These are phyloP conservation scores for Engraulis encrasicolus DNA, from an alignment of 2,113 vertebrate species.

Conservation along the genomic window DNA sequence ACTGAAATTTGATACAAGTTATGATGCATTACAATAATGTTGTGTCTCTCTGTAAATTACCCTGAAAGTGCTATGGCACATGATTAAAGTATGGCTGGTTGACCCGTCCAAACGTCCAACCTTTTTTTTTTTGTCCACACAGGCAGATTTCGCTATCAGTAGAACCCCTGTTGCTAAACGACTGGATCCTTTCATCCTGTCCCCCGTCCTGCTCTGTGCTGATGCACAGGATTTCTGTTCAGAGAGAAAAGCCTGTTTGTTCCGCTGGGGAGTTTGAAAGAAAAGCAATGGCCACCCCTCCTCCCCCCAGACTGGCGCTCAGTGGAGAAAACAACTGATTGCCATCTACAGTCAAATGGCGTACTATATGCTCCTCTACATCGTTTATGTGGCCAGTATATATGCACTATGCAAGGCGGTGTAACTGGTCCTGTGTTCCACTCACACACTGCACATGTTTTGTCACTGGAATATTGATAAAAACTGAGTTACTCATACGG, in stretches of 20 bases:
- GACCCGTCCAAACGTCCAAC: background rate
- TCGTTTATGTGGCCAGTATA: background rate
- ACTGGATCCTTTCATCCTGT: slow-evolving; percentile 54
- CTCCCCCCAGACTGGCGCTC: slow-evolving; percentile 49
- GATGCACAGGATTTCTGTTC: slow-evolving; percentile 77
- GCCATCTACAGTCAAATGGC: slow-evolving; percentile 59
- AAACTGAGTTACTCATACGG: background rate
- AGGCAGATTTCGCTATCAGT: slow-evolving; percentile 45
- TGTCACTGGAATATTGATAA: background rate
- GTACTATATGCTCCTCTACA: background rate
- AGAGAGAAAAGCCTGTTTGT: slow-evolving; percentile 78
- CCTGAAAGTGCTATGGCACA: background rate
- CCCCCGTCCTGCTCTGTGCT: slow-evolving; percentile 69
- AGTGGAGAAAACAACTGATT: slow-evolving; percentile 70
- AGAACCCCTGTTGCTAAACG: slow-evolving; percentile 46
- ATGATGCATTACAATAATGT: background rate
- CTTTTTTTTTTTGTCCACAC: slow-evolving; percentile 62
- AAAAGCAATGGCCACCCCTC: slow-evolving; percentile 64
- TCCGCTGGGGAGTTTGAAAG: slow-evolving; percentile 75
- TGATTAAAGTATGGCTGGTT: background rate
- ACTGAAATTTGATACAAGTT: background rate
- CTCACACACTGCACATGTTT: background rate
- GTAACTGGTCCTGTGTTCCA: background rate
- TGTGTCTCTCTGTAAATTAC: background rate
- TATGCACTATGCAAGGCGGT: background rate